phyloP scores from a whole-genome alignment of 2,888 invertebrate genomes.

The Nasonia oneida region DNA sequence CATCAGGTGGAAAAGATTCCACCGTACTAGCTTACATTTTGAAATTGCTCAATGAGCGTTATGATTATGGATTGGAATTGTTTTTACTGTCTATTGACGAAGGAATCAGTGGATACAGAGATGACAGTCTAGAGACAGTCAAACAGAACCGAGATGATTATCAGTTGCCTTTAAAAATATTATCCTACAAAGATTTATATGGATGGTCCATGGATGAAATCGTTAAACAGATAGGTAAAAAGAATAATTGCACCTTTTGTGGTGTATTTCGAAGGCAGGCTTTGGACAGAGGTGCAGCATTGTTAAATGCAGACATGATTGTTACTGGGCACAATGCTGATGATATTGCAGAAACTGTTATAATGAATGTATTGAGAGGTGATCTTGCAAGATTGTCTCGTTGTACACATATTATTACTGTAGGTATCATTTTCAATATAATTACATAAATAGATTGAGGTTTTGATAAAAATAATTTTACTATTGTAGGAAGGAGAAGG shows the following conservation, averaged over 20 bases:
- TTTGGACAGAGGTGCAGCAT: slow-evolving; percentile 94
- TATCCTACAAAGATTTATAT: slow-evolving; percentile 98
- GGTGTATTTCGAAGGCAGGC: slow-evolving; percentile 98
- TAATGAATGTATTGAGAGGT: slow-evolving; percentile 98
- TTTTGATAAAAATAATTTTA: slow-evolving; percentile 58
- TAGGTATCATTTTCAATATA: slow-evolving; percentile 79
- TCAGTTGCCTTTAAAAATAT: slow-evolving; percentile 94
- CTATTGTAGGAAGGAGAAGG: slow-evolving; percentile 86
- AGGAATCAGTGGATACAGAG: slow-evolving; percentile 96
- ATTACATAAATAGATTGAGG: neutral
- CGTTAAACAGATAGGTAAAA: slow-evolving; percentile 91
- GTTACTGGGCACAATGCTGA: slow-evolving; percentile 98
- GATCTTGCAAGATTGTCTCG: slow-evolving; percentile 96
- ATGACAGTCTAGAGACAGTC: slow-evolving; percentile 98
- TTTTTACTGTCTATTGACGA: slow-evolving; percentile 98
- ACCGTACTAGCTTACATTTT: slow-evolving; percentile 97
- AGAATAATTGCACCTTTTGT: slow-evolving; percentile 98
- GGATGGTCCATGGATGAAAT: slow-evolving; percentile 99
- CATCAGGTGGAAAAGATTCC: slow-evolving; percentile 97
- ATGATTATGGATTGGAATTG: slow-evolving; percentile 94
- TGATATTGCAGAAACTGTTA: slow-evolving; percentile 98
- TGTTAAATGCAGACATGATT: slow-evolving; percentile 93
- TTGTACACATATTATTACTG: slow-evolving; percentile 94
- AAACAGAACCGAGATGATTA: slow-evolving; percentile 97
- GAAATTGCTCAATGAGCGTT: slow-evolving; percentile 93